Evolutionary conservation across 1,140 invertebrate genomes (phyloP), one percentile per base, ranked within the genome.

Genomic region (Vollenhovia emeryi): DNA sequence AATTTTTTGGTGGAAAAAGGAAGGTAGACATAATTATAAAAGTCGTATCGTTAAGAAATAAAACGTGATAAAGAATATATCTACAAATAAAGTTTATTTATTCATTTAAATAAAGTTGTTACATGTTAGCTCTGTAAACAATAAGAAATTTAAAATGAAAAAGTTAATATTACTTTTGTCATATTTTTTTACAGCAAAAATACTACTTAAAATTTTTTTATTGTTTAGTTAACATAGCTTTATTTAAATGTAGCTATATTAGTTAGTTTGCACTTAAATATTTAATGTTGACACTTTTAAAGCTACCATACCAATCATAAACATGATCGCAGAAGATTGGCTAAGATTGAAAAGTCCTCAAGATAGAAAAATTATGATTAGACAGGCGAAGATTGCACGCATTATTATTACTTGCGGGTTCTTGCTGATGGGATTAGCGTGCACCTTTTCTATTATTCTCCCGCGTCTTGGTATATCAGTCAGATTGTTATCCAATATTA

Each of bases 241-340:
- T n/a, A n/a, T n/a, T n/a, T n/a, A n/a, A n/a, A n/a, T n/a, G n/a
- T n/a, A n/a, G n/a, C n/a, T n/a, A n/a, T n/a, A n/a, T n/a, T n/a
- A n/a, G n/a, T n/a, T n/a, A n/a, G n/a, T n/a, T n/a, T n/a, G n/a
- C n/a, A n/a, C n/a, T n/a, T n/a, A 45, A 43, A 43, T 13, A 43
- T 43, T 13, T 3, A 43, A 43, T 43, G 13, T 50, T 50, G 18
- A 50, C 5, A 6, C n/a, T n/a, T 50, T 50, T 50, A 18, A 50
- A 50, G 73, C 73, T 75, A 59, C 59, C 15, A n/a, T 60, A 45
- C 74, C 36, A 30, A 30, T 60, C 24, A 45, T 60, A 7, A 8
- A 45, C 8, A 76, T 76, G 74, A 45, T 76, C 11, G 36, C 24
- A 6, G 74, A 76, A 1, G 74, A 76, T 76, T 76, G 74, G 74